Base-by-base conservation (phyloP, 2,888 invertebrate genomes). In the Monopis laevigella region DNA sequence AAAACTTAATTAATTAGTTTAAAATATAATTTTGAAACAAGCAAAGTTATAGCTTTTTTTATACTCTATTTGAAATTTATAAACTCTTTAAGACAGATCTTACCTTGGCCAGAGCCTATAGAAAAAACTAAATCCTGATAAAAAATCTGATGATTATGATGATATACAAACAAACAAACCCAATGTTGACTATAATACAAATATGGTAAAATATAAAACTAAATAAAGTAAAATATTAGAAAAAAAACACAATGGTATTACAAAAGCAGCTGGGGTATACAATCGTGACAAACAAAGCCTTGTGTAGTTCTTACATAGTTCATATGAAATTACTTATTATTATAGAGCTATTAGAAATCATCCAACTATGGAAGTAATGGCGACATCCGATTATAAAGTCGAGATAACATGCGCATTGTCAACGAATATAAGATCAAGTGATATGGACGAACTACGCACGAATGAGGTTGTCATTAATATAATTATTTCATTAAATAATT, bases 241-340 rank as follows among this genome's bases (percentile, higher is more conserved):
- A 32, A 32, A 32, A 32, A 32, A 17, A 39, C 32, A 26, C 19
- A 35, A 35, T 27, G 26, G 18, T 40, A 43, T 43, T 41, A 41
- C 38, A 19, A 34, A 41, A 19, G 40, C 29, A 41, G 21, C 36
- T 27, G 32, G 17, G 16, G 36, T 21, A 21, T 21, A 21, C n/a
- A 41, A 28, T 44, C 44, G 44, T 44, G 44, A 41, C 44, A 41
- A 41, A 44, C 44, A 44, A 41, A 44, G 36, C 36, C 36, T 36
- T 21, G 36, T 36, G 10, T 24, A 10, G 6, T 24, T 24, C 36
- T 36, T 36, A 21, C 36, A 36, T 36, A 29, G 35, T 42, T 36
- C 24, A 40, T 43, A 40, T 40, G 38, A 40, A 40, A 43, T 43
- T 43, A 39, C 43, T 40, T 40, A 43, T 43, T 43, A 43, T 43